Conservation (phyloP, 2,888 invertebrate genomes). For the Netelia melanura region DNA sequence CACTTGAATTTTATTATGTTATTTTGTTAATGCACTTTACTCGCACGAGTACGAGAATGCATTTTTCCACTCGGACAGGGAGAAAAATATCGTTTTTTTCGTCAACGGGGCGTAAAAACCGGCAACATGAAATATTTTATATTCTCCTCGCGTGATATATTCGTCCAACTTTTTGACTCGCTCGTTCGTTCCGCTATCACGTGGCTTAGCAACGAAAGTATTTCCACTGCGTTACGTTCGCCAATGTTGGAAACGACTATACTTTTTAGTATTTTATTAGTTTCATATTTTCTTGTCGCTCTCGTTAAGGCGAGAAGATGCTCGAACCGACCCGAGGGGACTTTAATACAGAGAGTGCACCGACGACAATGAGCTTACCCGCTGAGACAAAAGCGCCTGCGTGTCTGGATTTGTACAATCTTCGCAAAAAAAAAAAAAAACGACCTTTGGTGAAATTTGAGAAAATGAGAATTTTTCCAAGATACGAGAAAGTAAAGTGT, state of each 20-base stretch:
- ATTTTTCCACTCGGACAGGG: conserved; percentile 57
- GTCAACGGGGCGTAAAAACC: conserved; percentile 69
- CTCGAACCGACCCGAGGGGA: conserved; percentile 31
- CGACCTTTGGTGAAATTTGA: conserved; percentile 28
- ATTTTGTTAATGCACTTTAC: conserved; percentile 83
- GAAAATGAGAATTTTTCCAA: conserved; percentile 74
- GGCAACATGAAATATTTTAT: conserved; percentile 79
- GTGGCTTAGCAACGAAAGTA: conserved; percentile 8
- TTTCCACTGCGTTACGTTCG: conserved; percentile 2
- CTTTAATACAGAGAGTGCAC: conserved; percentile 80
- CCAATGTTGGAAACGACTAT: conserved; percentile 34
- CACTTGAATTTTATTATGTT: conserved; percentile 83
- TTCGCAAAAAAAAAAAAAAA: conserved; percentile 18
- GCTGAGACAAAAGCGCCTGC: conserved; percentile 75
- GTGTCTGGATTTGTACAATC: conserved; percentile 23
- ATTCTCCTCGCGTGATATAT: conserved; percentile 59
- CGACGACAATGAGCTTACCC: conserved; percentile 76
- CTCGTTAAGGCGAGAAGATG: conserved; percentile 62
- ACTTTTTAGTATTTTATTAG: conserved; percentile 4
- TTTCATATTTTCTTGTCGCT: neutral
- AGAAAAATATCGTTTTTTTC: conserved; percentile 69
- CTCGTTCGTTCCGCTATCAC: conserved; percentile 6
- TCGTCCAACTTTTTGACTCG: conserved; percentile 30
- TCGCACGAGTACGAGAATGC: conserved; percentile 54
- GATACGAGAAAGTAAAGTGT: conserved; percentile 71